A percentile compares a stretch with the other conserved stretches of the same genome.
phyloP scores from a whole-genome alignment of 2,888 invertebrate species.

The Lamellibrachia columna region DNA sequence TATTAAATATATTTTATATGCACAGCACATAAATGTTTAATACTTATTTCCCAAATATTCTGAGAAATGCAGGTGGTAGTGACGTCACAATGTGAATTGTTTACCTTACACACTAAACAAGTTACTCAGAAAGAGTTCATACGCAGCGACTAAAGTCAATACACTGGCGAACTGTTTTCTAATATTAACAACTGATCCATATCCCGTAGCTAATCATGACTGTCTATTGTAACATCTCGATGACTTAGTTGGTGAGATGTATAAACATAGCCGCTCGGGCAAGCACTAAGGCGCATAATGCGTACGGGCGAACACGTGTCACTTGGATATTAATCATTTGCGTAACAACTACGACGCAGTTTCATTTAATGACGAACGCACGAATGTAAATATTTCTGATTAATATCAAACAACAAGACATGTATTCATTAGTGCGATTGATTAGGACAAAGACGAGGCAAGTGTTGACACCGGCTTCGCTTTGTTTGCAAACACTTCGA shows the following conservation, averaged over 20 bases:
- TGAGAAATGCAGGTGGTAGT: neutral
- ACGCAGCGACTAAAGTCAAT: neutral
- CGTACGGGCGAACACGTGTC: neutral
- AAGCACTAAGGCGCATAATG: neutral
- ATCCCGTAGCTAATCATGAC: neutral
- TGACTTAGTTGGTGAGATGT: neutral
- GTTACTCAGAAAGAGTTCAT: neutral
- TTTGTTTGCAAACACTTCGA: neutral
- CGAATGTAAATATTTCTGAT: neutral
- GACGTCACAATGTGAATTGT: neutral
- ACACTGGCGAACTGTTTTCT: neutral
- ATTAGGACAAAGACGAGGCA: neutral
- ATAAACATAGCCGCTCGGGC: neutral
- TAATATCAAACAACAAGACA: neutral
- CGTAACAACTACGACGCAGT: neutral
- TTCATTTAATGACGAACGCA: slow-evolving; percentile 1
- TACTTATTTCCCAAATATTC: neutral
- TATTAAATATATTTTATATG: neutral
- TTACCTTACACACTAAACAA: neutral
- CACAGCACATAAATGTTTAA: neutral
- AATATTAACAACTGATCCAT: neutral
- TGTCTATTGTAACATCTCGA: neutral
- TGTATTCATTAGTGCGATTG: neutral
- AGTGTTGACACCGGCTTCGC: neutral
- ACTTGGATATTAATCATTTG: neutral